Conservation (phyloP, 2,113 vertebrate genomes). For the Sorex araneus region DNA sequence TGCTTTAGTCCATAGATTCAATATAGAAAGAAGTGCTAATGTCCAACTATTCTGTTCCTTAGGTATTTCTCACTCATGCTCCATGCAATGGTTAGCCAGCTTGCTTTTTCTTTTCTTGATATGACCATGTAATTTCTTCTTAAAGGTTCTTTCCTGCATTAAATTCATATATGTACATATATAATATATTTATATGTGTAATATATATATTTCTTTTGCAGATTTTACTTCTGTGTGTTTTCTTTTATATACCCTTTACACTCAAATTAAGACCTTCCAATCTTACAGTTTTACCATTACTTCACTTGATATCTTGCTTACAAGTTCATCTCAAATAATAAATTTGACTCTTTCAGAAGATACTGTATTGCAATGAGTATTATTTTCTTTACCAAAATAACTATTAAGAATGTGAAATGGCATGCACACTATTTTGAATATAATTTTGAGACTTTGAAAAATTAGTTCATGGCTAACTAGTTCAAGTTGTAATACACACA, state of each 20-base stretch:
- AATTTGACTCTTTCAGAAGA: not conserved
- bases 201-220: slow-evolving; percentile 59
- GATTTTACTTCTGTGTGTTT: slow-evolving; percentile 39
- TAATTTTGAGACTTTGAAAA: slow-evolving; percentile 15
- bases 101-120: not conserved
- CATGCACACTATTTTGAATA: not conserved
- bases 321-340: not conserved
- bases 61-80: not conserved
- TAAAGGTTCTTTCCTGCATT: not conserved
- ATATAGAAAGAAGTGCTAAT: not conserved
- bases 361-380: slow-evolving; percentile 18
- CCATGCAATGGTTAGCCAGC: not conserved
- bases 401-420: slow-evolving; percentile 57
- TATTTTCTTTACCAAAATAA: slow-evolving; percentile 58
- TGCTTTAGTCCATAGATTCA: slow-evolving; percentile 6
- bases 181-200: slow-evolving; percentile 3
- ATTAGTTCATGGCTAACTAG: not conserved
- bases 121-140: slow-evolving; percentile 51
- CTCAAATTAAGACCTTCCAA: slow-evolving; percentile 50
- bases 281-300: slow-evolving; percentile 11
- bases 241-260: not conserved
- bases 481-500: not conserved
- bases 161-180: not conserved
- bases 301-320: not conserved
- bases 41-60: slow-evolving; percentile 38